phyloP scores from a whole-genome alignment of 2,888 invertebrate genomes.

The Glyphotaelius pellucidus region DNA sequence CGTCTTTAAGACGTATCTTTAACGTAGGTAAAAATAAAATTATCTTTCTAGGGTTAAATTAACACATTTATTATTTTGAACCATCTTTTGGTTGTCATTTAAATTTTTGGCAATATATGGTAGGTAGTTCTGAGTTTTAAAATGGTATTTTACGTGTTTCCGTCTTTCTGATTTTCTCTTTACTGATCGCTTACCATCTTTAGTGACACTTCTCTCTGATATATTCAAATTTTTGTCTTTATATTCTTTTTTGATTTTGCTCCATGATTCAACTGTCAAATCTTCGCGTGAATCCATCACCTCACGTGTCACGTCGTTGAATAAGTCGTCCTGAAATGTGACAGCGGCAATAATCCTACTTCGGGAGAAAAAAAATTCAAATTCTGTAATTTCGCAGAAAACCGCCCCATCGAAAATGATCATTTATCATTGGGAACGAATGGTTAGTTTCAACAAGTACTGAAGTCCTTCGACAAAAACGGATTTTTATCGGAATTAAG shows the following conservation, averaged over 20 bases:
- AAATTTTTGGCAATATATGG: no score
- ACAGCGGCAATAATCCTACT: background rate
- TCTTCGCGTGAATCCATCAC: background rate
- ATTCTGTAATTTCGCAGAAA: background rate
- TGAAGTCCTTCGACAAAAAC: background rate
- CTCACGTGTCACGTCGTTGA: background rate
- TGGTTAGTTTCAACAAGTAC: no score
- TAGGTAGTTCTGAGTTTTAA: background rate
- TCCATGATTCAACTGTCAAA: background rate
- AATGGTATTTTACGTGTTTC: background rate
- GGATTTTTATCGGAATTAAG: background rate
- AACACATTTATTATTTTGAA: no score
- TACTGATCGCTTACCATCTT: background rate
- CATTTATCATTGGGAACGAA: background rate
- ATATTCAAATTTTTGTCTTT: conserved; percentile 2
- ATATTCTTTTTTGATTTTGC: background rate
- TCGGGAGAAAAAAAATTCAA: background rate
- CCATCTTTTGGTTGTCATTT: no score
- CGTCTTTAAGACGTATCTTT: no score
- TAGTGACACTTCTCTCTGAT: background rate
- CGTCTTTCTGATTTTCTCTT: background rate
- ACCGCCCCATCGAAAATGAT: background rate
- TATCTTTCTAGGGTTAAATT: no score
- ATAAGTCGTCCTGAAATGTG: background rate
- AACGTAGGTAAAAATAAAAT: no score